Evolutionary conservation across 2,888 invertebrate genomes (phyloP), one percentile per base, ranked within the genome.

Genomic region (Drosophila setosimentum): DNA sequence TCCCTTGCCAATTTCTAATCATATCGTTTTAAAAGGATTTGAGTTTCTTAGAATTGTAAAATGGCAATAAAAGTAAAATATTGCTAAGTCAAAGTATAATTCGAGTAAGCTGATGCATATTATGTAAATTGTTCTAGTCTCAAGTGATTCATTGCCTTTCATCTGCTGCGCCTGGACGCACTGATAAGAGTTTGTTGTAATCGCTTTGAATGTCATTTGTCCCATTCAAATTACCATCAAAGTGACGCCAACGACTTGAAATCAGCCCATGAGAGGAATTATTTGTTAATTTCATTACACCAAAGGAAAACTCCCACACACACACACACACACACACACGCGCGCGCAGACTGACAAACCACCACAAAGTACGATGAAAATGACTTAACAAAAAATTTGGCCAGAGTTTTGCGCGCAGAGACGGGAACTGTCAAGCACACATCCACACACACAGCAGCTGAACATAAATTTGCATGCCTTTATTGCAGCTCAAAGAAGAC

Each of bases 391-490:
- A 82, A 87, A 87, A 90, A 78, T 77, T 69, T 76, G 79, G 54
- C 30, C 51, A 10, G 59, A 16, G 50, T 37, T n/a, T 16, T 7
- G 40, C 42, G 37, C 7, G 8, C 16, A 29, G 35, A 42, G 21
- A 37, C 32, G 60, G 53, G 67, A 59, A 54, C 24, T 59, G 55
- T 69, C 51, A 68, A 42, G 50, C 54, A 69, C 73, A 68, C 42
- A 75, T 53, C n/a, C n/a, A 68, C 54, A 60, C 58, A 45, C 21
- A 33, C 24, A 27, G 57, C 35, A 16, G 54, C n/a, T 62, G 67
- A 49, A 71, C 80, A 89, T 89, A 84, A 90, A 87, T 87, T 87
- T 90, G 85, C 88, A 90, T 90, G 90, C 75, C 85, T 90, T 90
- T 89, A 87, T 89, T 87, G 91, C 91, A 87, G 53, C 68, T 68